phyloP scores from a whole-genome alignment of 92 coral and sea anemone species.

The Palythoa grandis region DNA sequence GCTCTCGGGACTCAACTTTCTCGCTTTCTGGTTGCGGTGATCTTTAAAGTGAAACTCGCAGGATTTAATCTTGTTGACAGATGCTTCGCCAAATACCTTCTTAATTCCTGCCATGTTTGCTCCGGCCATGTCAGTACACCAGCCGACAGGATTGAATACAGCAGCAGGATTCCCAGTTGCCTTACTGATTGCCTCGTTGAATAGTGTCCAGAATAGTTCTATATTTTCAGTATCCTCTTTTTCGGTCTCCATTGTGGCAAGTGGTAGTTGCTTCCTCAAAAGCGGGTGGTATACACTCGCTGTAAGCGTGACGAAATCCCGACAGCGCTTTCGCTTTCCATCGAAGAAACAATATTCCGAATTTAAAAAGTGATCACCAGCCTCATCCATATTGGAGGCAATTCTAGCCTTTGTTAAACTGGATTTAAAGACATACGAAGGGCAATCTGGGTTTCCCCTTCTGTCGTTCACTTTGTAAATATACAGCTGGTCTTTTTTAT shows the following conservation, averaged over 20 bases:
- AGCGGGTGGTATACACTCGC: conserved; percentile 34
- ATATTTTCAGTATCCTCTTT: conserved; percentile 20
- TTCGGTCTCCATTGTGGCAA: conserved; percentile 19
- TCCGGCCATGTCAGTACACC: conserved; percentile 3
- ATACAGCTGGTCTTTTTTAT: conserved; percentile 26
- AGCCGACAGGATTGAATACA: conserved; percentile 17
- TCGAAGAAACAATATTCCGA: conserved; percentile 22
- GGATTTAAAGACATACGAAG: conserved; percentile 50
- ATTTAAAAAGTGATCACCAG: background rate
- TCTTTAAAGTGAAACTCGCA: conserved; percentile 49
- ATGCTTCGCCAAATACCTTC: conserved; percentile 14
- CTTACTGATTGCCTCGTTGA: conserved; percentile 11
- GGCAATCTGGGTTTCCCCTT: conserved; percentile 48
- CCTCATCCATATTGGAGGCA: conserved; percentile 42
- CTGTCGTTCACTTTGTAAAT: conserved; percentile 23
- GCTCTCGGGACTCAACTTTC: conserved; percentile 31
- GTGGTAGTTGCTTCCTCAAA: conserved; percentile 29
- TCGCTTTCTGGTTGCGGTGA: conserved; percentile 26
- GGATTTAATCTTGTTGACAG: conserved; percentile 19
- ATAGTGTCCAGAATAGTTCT: conserved; percentile 13
- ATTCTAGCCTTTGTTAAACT: conserved; percentile 34
- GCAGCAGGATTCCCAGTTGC: conserved; percentile 18
- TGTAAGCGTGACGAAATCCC: conserved; percentile 18
- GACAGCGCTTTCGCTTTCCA: conserved; percentile 26
- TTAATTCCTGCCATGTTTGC: conserved; percentile 37